These are phyloP conservation scores for Poecile montanus DNA, from an alignment of 2,797 vertebrate species.

Conservation along the genomic window DNA sequence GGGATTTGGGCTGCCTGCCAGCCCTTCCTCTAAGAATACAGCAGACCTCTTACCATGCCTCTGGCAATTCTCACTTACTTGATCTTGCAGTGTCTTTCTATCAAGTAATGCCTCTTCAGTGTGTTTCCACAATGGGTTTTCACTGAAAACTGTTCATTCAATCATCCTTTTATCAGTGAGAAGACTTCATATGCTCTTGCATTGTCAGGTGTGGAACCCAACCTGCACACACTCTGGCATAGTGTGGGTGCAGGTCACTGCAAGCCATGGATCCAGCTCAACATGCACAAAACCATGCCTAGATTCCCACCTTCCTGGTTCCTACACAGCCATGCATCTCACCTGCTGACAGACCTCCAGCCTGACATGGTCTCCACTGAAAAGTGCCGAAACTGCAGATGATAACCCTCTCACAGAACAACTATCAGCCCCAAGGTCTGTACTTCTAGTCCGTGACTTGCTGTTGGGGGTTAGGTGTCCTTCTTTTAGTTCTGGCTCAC, in stretches of 20 bases:
- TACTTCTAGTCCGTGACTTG: not conserved
- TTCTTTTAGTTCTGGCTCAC: too few relatives aligned
- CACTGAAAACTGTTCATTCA: fast-evolving
- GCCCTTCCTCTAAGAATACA: not conserved
- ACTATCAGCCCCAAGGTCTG: not conserved
- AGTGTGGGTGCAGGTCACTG: fast-evolving
- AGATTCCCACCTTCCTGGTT: not conserved
- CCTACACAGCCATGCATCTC: fast-evolving
- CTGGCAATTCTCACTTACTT: not conserved
- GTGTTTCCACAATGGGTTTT: not conserved
- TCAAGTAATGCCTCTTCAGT: not conserved
- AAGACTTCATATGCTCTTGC: not conserved
- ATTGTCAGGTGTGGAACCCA: not conserved
- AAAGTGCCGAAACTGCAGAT: not conserved
- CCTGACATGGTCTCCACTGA: not conserved
- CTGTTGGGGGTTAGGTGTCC: not conserved
- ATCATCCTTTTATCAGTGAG: not conserved
- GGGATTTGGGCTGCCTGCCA: not conserved
- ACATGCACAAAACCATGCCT: not conserved
- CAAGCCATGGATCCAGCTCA: not conserved
- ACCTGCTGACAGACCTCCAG: not conserved
- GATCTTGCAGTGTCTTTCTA: not conserved
- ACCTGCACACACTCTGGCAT: fast-evolving
- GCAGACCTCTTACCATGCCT: not conserved
- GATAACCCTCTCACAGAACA: not conserved